Percentiles rank a stretch among this genome's conserved stretches.
Evolutionary conservation across 2,797 vertebrate species (phyloP).

Genomic region (Benthosema pterotum): DNA sequence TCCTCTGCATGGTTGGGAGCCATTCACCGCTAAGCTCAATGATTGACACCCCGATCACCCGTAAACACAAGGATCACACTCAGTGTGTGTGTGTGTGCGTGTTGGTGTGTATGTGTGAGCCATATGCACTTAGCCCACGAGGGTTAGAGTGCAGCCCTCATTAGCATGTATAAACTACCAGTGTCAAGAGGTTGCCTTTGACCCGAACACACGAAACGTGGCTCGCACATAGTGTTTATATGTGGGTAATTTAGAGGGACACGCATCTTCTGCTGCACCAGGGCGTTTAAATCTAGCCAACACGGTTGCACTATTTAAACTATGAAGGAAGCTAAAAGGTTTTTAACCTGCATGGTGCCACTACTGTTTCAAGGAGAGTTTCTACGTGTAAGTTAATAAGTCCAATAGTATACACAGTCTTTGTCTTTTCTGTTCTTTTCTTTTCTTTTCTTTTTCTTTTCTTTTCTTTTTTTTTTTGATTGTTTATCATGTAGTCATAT

Average conservation of each 20-base stretch:
- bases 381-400: background rate
- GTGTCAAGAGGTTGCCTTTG: slow-evolving; percentile 76
- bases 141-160: slow-evolving; percentile 75
- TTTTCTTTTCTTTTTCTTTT: no score
- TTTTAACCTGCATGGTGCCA: background rate
- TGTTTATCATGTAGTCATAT: no score
- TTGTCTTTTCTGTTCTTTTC: no score
- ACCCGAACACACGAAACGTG: slow-evolving; percentile 71
- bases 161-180: slow-evolving; percentile 77
- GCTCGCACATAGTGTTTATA: slow-evolving; percentile 52
- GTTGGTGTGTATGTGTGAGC: slow-evolving; percentile 9
- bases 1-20: background rate
- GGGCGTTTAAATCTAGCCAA: background rate
- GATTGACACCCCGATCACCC: slow-evolving; percentile 57
- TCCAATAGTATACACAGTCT: no score
- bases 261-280: slow-evolving; percentile 13
- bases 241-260: slow-evolving; percentile 37
- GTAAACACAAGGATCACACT: slow-evolving; percentile 50
- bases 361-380: slow-evolving; percentile 7
- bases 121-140: slow-evolving; percentile 66
- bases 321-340: background rate
- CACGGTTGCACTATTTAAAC: background rate
- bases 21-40: slow-evolving; percentile 39
- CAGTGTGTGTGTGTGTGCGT: slow-evolving; percentile 31
- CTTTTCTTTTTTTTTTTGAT: no score